Evolutionary conservation across 2,797 vertebrate genomes (phyloP), one percentile per base, ranked within the genome.

Genomic region (Potorous gilbertii): DNA sequence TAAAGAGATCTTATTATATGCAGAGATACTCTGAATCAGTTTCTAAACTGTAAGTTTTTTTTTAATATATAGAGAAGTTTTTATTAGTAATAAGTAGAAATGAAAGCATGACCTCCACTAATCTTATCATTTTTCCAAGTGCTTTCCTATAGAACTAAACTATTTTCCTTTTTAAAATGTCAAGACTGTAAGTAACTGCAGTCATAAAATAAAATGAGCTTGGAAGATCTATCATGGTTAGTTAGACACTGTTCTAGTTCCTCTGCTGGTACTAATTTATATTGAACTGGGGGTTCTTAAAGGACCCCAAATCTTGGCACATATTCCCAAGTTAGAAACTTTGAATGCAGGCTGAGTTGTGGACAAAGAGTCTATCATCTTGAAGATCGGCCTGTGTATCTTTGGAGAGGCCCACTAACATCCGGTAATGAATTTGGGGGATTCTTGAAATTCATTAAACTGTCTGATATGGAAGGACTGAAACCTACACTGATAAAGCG

Each of bases 151-250:
- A 92, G 27, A 57, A 74, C 59, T 74, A 92, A 92, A 50, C 27
- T 29, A 55, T 62, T 57, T 57, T 74, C 3, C 56, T 50, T 95
- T 95, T 55, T 96, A 92, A 96, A 91, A 94, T 66, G 62, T 93
- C 94, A 96, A 54, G 55, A 62, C 54, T 4, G 52, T 24, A 93
- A 92, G 90, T 46, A 8, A 94, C 16, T 31, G 66, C 31, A 93
- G 50, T n/a, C 55, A 89, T 54, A 81, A 50, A 54, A 95, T 91
- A 8, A 57, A 90, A 57, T 94, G 27, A 56, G 5, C 94, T 96
- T 55, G 92, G 40, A 55, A 91, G 21, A 55, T 81, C 66, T 81
- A 46, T 81, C 18, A 13, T 40, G n/a, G 66, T 40, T 46, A 81
- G 66, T 40, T 46, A 81, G 18, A 81, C n/a, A 21, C 6, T 81